A percentile compares a stretch with the other conserved stretches of the same genome.
These are phyloP conservation scores for Sparus aurata DNA, from an alignment of 2,797 vertebrate species.

Conservation along the genomic window DNA sequence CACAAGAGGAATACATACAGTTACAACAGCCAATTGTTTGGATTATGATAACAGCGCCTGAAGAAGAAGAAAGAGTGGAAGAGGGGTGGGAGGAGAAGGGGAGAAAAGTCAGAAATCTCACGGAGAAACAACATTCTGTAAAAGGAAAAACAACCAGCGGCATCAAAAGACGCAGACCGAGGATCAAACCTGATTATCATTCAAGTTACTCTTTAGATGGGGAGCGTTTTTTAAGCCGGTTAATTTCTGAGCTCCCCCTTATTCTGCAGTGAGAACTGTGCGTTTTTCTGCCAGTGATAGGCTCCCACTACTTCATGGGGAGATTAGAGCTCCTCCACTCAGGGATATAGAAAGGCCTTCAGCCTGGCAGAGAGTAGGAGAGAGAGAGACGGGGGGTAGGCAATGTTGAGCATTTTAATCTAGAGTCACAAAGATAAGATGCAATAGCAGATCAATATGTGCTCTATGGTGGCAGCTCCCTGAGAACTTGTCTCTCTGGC, in stretches of 20 bases:
- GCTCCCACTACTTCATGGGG: conserved; percentile 80
- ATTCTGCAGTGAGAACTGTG: conserved; percentile 54
- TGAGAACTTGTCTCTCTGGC: conserved; percentile 79
- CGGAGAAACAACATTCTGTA: conserved; percentile 38
- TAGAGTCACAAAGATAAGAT: conserved; percentile 87
- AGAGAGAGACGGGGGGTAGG: conserved; percentile 56
- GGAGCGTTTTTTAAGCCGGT: conserved; percentile 59
- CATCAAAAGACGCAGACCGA: conserved; percentile 43
- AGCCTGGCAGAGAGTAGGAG: conserved; percentile 72
- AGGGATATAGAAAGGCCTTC: conserved; percentile 86
- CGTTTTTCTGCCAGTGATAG: conserved; percentile 70
- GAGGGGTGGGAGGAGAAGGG: background rate
- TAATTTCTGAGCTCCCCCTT: conserved; percentile 67
- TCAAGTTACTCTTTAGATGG: conserved; percentile 60
- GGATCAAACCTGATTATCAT: conserved; percentile 71
- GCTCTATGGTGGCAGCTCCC: conserved; percentile 80
- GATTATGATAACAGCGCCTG: conserved; percentile 71
- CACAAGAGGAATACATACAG: conserved; percentile 74
- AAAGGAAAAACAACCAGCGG: conserved; percentile 43
- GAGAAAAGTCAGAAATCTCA: conserved; percentile 22
- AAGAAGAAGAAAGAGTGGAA: conserved; percentile 51
- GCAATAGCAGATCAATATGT: conserved; percentile 85
- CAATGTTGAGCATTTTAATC: conserved; percentile 84
- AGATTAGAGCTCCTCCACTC: conserved; percentile 87
- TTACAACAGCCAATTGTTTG: conserved; percentile 74